Percentiles rank a stretch among this genome's conserved stretches.
These are phyloP conservation scores for Eupithecia vulgata DNA, from an alignment of 2,888 invertebrate species.

Conservation along the genomic window DNA sequence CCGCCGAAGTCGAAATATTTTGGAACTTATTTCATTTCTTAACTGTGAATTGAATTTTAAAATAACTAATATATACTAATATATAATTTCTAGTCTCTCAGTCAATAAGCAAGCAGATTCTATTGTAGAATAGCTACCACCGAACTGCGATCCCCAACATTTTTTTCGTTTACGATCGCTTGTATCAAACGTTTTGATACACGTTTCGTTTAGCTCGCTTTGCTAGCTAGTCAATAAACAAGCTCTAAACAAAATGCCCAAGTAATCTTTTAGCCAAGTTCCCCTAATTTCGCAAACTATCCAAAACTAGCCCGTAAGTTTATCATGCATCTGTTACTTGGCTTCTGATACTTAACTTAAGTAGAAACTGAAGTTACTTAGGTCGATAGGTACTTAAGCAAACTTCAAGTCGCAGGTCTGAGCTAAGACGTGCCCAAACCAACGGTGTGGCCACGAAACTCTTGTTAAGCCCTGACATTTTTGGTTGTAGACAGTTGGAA, in stretches of 20 bases:
- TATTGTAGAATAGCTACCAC: too few relatives aligned
- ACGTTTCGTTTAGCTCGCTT: neutral
- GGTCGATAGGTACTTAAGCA: conserved; percentile 37
- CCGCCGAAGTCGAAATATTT: too few relatives aligned
- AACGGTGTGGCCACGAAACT: conserved; percentile 23
- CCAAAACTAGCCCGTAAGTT: conserved; percentile 23
- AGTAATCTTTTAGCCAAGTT: conserved; percentile 7
- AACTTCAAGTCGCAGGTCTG: conserved; percentile 36
- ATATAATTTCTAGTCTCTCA: too few relatives aligned
- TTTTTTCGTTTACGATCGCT: neutral
- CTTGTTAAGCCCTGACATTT: too few relatives aligned
- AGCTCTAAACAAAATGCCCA: neutral
- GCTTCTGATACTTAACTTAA: conserved; percentile 34
- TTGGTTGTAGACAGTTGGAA: too few relatives aligned
- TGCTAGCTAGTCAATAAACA: neutral
- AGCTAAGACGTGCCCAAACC: conserved; percentile 34
- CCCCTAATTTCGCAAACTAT: neutral
- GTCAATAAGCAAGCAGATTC: too few relatives aligned
- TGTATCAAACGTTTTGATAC: neutral
- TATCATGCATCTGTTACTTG: conserved; percentile 35
- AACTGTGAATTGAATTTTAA: too few relatives aligned
- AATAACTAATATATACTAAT: too few relatives aligned
- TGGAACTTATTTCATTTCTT: too few relatives aligned
- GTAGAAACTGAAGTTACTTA: conserved; percentile 34
- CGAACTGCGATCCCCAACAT: too few relatives aligned